Evolutionary conservation across 2,113 vertebrate species (phyloP).

Genomic region (Brachypodius melanocephalos): DNA sequence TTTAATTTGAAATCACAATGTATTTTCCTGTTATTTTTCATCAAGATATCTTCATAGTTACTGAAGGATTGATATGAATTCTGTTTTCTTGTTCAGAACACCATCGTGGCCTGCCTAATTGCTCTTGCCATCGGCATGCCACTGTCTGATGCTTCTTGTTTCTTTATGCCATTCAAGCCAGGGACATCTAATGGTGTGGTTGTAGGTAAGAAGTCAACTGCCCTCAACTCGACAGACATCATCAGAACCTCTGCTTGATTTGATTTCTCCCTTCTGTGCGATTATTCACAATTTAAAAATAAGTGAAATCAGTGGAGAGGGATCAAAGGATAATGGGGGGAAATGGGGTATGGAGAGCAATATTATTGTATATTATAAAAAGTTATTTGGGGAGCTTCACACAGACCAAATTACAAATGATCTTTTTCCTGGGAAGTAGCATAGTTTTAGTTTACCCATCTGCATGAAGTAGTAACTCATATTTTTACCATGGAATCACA

Average conservation of each 20-base stretch:
- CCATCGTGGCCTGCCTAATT: not conserved
- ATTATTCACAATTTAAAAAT: not conserved
- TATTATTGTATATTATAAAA: not conserved
- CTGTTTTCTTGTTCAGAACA: conserved; percentile 23
- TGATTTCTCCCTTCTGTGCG: not conserved
- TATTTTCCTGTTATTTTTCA: not conserved
- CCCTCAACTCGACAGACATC: not conserved
- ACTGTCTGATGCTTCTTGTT: not conserved
- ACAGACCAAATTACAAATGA: not conserved
- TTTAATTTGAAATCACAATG: not conserved
- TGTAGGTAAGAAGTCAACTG: not conserved
- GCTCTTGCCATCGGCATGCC: not conserved
- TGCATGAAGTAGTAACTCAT: not conserved
- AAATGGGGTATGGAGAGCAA: not conserved
- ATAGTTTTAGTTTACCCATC: not conserved
- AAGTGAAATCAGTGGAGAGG: not conserved
- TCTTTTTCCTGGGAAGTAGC: not conserved
- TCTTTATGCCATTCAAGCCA: accelerated
- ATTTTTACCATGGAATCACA: not conserved
- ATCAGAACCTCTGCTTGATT: not conserved
- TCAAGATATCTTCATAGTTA: not conserved
- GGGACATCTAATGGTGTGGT: not conserved
- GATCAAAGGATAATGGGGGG: not conserved
- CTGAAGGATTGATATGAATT: not conserved
- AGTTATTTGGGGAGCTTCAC: not conserved